Percentiles rank a stretch among this genome's conserved stretches.
Conservation (phyloP, 2,888 invertebrate species). For the Perizoma flavofasciatum region DNA sequence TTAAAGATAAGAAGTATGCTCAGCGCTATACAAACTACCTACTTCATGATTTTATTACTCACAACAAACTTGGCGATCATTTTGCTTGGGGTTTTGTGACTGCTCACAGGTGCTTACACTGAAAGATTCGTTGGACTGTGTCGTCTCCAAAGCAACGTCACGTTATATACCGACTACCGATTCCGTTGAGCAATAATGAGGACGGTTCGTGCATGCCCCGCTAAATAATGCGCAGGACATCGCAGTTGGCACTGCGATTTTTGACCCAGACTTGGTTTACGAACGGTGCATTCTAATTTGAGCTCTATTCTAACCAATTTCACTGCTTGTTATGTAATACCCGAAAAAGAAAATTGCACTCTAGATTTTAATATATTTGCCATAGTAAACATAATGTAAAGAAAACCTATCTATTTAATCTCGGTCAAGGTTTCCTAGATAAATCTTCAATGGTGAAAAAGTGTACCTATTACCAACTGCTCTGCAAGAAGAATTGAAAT, state of each 20-base stretch:
- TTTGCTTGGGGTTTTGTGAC: slow-evolving; percentile 73
- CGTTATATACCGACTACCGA: slow-evolving; percentile 70
- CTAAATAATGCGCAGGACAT: slow-evolving; percentile 72
- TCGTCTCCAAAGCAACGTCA: slow-evolving; percentile 64
- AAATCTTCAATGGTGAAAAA: slow-evolving; percentile 39
- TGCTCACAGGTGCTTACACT: slow-evolving; percentile 66
- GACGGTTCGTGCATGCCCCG: slow-evolving; percentile 52
- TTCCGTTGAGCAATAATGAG: slow-evolving; percentile 67
- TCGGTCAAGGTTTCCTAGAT: slow-evolving; percentile 45
- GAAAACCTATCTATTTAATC: slow-evolving; percentile 40
- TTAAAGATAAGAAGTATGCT: not conserved
- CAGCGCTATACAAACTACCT: no score
- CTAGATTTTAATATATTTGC: slow-evolving; percentile 30
- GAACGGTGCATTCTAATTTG: slow-evolving; percentile 74
- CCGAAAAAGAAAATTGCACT: slow-evolving; percentile 51
- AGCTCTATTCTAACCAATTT: slow-evolving; percentile 71
- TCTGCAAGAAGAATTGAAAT: slow-evolving; percentile 20
- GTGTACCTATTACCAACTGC: slow-evolving; percentile 25
- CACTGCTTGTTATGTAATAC: slow-evolving; percentile 73
- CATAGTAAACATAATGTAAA: slow-evolving; percentile 31
- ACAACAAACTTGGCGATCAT: slow-evolving; percentile 83
- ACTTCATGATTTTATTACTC: slow-evolving; percentile 42
- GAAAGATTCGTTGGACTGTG: slow-evolving; percentile 69
- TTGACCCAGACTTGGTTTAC: slow-evolving; percentile 74
- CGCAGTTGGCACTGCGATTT: slow-evolving; percentile 62